Base-by-base conservation (phyloP, 1,140 invertebrate species). In the Cyrtorhinus lividipennis region DNA sequence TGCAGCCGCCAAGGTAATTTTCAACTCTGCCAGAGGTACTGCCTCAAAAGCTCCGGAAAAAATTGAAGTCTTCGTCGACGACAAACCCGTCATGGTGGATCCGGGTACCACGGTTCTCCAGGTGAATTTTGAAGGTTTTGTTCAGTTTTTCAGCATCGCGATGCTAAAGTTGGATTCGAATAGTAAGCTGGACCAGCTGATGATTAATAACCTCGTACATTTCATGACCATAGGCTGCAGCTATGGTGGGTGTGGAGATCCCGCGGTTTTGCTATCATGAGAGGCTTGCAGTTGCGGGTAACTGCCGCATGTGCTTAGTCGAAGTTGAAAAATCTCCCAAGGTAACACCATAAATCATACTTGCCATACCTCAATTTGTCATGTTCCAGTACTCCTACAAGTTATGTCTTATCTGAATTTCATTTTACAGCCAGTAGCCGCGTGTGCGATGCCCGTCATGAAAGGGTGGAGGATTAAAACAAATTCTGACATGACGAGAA, bases 371-470 rank as follows among this genome's bases (percentile, higher is more conserved):
- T 13, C 5, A 61, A n/a, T 48, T 56, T 48, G 48, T 22, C 18
- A 56, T 61, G n/a, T n/a, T n/a, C n/a, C n/a, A n/a, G n/a, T n/a
- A n/a, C n/a, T n/a, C n/a, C n/a, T n/a, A n/a, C n/a, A n/a, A n/a
- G n/a, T n/a, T n/a, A n/a, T n/a, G n/a, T n/a, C n/a, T n/a, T n/a
- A n/a, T n/a, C n/a, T n/a, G n/a, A n/a, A n/a, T n/a, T n/a, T n/a
- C n/a, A 10, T 82, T 46, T 81, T 83, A 10, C 81, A 97, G 81
- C 97, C 96, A 3, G 90, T 98, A n/a, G 97, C 97, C 56, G 95
- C 95, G 5, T 99, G 96, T 78, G 96, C 97, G 1, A 99, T 99
- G 95, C 97, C 97, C 15, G 96, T 99, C 0, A 98, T 99, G 93
- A 98, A 98, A 76, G 97, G 96, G 2, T 87, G 85, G 91, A 83